Base-by-base conservation (phyloP, 2,113 vertebrate genomes). In the Heterocephalus glaber region DNA sequence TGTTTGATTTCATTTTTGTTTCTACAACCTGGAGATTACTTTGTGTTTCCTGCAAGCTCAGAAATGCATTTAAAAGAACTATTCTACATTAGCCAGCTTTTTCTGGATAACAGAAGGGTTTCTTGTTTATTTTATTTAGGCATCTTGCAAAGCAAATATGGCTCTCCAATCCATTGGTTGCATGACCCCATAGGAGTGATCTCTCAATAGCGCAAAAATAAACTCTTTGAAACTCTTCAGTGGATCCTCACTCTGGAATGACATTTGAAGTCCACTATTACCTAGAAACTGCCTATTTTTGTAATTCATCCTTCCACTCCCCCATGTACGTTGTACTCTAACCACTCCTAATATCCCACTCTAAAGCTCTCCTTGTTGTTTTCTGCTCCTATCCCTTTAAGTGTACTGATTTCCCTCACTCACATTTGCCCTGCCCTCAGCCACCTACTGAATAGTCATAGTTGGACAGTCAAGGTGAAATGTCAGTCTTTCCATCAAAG, bases 121-220 rank as follows among this genome's bases (percentile, higher is more conserved):
- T 94, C 81, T 47, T 38, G 74, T 35, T 87, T 76, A 92, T 52
- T n/a, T 92, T 70, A 84, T 30, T 26, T 76, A 47, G 44, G 7
- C 84, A 85, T 56, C 74, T 81, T 95, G 13, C 54, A 92, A 90
- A 96, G 76, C 95, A 44, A 95, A 96, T 47, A 33, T 38, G 44
- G 58, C 26, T 95, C 41, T 85, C 65, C 47, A 65, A 93, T 66
- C 16, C 44, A 92, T 63, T 63, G 85, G 47, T 41, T 66, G 76
- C 20, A 81, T 33, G 80, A 89, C 2, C 8, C 56, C 44, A 61
- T 26, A 79, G 41, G 20, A 87, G 65, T 60, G 41, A 28, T 65
- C 56, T 52, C 63, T 90, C 63, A 63, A 47, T 91, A 89, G 77
- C 20, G 20, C 52, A 88, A 72, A 85, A 12, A 82, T 33, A 44